These are phyloP conservation scores for Conus ventricosus DNA, from an alignment of 1,140 invertebrate species.

Conservation along the genomic window DNA sequence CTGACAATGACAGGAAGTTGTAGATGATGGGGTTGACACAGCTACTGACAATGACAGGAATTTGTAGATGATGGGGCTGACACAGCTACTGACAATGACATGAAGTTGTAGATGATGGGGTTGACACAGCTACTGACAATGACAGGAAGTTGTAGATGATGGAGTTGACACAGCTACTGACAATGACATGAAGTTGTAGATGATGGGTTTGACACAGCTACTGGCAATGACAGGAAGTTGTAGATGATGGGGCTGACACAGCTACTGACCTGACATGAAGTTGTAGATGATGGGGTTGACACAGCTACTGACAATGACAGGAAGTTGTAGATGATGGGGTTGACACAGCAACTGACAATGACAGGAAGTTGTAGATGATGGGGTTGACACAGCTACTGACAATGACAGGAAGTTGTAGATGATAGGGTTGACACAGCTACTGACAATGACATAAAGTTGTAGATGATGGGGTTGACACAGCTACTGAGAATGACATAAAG, in stretches of 20 bases:
- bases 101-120: conserved; percentile 92
- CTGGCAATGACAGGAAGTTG: conserved; percentile 93
- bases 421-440: conserved; percentile 87
- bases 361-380: too few species aligned
- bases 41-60: conserved; percentile 89
- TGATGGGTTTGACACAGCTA: conserved; percentile 75
- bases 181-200: conserved; percentile 96
- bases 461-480: conserved; percentile 75
- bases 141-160: conserved; percentile 96
- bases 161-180: conserved; percentile 91
- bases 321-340: conserved; percentile 94
- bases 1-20: conserved; percentile 97
- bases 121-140: conserved; percentile 32
- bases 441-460: too few species aligned
- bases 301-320: conserved; percentile 91
- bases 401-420: too few species aligned
- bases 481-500: too few species aligned
- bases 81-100: conserved; percentile 87
- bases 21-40: conserved; percentile 81
- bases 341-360: conserved; percentile 82
- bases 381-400: conserved; percentile 74
- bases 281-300: conserved; percentile 94
- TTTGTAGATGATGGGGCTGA: conserved; percentile 94
- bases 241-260: conserved; percentile 93
- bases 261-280: conserved; percentile 89